Base-by-base conservation (phyloP, 2,888 invertebrate species). In the Alcis repandata region DNA sequence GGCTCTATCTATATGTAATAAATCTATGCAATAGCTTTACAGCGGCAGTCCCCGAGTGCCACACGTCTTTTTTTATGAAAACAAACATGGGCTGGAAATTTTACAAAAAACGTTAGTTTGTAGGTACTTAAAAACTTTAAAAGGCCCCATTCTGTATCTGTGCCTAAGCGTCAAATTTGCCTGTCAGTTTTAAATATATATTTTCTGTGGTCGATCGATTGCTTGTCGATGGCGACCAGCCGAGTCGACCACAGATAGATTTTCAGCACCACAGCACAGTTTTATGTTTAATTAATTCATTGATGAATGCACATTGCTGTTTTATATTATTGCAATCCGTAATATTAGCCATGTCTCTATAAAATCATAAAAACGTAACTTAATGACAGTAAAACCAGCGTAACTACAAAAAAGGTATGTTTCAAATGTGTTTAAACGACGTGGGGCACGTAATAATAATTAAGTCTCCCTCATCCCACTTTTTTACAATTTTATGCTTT, bases 401-500 rank as follows among this genome's bases (percentile, higher is more conserved):
- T 76, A 78, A 68, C 63, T 57, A 67, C 48, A 67, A 62, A 71
- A 71, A 74, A 83, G 89, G 90, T 89, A 33, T 19, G 15, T 49
- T 66, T 70, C 49, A 59, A 51, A 65, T 71, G 63, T 76, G 70
- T 73, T 66, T 76, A 78, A 73, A 79, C 79, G 67, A 88, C 84
- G 82, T 87, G 79, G 82, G 79, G 83, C 83, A 87, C 84, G 85
- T 49, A 49, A 46, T 88, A 71, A 84, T 88, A 71, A 84, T 86
- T 84, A n/a, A 81, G 81, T 85, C 80, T 49, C 84, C 60, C 84
- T 83, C 83, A 86, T 88, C 83, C 85, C 83, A 86, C 85, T 85
- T 69, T 73, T 69, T 73, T 83, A 80, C 84, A 84, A 88, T 87
- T 88, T 88, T 82, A 84, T 84, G 82, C 82, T 79, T 85, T 84